phyloP scores from a whole-genome alignment of 2,888 invertebrate genomes.

The Phortica okadai region DNA sequence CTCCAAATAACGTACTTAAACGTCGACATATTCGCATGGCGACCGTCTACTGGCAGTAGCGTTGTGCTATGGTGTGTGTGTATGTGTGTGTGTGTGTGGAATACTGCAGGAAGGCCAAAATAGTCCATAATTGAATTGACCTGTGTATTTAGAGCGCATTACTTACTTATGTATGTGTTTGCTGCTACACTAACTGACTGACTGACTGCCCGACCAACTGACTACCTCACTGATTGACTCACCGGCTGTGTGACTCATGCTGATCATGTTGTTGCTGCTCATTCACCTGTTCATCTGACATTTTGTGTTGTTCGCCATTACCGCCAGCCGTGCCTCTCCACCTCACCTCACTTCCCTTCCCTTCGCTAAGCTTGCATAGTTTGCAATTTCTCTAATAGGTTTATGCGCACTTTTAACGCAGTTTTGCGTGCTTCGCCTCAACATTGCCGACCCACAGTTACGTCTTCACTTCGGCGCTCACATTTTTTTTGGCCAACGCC shows the following conservation, averaged over 20 bases:
- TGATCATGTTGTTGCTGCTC: constrained; percentile 12
- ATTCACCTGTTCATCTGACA: background rate
- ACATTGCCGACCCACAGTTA: background rate
- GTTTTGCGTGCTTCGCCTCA: constrained; percentile 31
- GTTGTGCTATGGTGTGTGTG: background rate
- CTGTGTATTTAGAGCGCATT: constrained; percentile 47
- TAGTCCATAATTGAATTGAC: constrained; percentile 57
- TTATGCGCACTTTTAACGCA: constrained; percentile 62
- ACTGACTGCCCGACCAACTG: background rate
- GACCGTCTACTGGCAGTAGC: background rate
- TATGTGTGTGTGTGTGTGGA: background rate
- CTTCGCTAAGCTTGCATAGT: constrained; percentile 50
- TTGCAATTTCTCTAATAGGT: constrained; percentile 68
- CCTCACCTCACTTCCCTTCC: background rate
- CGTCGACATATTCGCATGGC: background rate
- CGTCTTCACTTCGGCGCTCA: background rate
- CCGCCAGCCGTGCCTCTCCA: background rate
- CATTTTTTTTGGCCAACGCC: background rate
- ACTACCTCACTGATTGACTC: background rate
- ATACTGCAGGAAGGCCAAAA: constrained; percentile 5
- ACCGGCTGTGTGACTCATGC: background rate
- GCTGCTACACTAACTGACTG: background rate
- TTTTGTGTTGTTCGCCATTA: background rate
- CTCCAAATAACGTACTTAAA: constrained; percentile 50
- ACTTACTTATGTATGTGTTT: background rate